phyloP scores from a whole-genome alignment of 2,888 invertebrate species.

The Pycnomerus fuliginosus region DNA sequence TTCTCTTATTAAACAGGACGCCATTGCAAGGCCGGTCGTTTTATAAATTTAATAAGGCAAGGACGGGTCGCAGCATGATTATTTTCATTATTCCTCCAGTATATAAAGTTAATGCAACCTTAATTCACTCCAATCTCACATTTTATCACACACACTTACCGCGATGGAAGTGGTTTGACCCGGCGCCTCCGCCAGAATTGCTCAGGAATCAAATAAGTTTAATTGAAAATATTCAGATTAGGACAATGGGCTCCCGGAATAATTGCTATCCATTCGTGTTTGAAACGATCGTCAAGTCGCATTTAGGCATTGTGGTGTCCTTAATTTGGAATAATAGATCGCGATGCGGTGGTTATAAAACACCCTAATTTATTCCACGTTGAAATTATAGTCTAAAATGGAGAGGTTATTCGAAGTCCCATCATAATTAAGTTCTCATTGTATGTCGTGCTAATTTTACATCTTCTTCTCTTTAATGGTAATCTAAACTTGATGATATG shows the following conservation, averaged over 20 bases:
- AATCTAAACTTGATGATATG: constrained; percentile 18
- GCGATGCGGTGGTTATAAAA: constrained; percentile 9
- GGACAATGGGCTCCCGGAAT: too few relatives aligned
- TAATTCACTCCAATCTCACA: background rate
- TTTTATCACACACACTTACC: background rate
- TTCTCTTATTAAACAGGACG: too few relatives aligned
- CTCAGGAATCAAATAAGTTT: too few relatives aligned
- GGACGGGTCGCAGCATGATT: background rate
- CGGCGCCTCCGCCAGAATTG: constrained; percentile 1
- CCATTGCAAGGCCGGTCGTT: too few relatives aligned
- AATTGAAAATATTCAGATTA: too few relatives aligned
- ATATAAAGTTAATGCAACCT: background rate
- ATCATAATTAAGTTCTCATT: constrained; percentile 21
- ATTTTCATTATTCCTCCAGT: background rate
- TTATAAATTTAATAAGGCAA: too few relatives aligned
- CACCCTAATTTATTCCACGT: constrained; percentile 14
- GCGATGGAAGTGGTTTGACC: background rate
- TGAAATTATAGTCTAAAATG: constrained; percentile 12
- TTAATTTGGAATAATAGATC: too few relatives aligned
- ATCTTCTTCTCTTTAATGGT: constrained; percentile 21
- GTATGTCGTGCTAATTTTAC: constrained; percentile 22
- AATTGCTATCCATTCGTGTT: too few relatives aligned
- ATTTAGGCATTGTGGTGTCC: too few relatives aligned
- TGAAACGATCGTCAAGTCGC: background rate
- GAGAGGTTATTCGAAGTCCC: constrained; percentile 14